Conservation (phyloP, 2,888 invertebrate genomes). For the Orthosia cruda region DNA sequence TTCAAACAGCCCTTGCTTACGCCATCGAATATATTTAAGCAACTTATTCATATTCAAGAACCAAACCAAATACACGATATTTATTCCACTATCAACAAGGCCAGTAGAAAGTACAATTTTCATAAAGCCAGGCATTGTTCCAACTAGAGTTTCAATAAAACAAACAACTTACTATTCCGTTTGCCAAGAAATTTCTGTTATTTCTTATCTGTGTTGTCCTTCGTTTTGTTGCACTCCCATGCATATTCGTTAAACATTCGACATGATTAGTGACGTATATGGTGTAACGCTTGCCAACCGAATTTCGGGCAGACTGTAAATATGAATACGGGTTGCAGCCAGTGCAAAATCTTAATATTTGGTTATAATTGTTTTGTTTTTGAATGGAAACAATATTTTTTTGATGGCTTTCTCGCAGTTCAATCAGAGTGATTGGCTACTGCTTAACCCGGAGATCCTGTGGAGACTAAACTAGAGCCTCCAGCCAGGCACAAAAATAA, state of each 20-base stretch:
- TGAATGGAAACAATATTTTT: too few relatives aligned
- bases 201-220: conserved; percentile 65
- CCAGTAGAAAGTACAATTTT: conserved; percentile 62
- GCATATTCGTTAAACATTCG: conserved; percentile 15
- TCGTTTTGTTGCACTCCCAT: conserved; percentile 64
- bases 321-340: neutral
- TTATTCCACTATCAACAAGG: conserved; percentile 45
- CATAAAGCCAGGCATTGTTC: conserved; percentile 76
- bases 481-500: too few relatives aligned
- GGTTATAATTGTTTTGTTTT: neutral
- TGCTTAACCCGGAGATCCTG: too few relatives aligned
- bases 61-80: conserved; percentile 11
- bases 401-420: too few relatives aligned
- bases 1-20: neutral
- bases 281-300: conserved; percentile 28
- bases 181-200: conserved; percentile 62
- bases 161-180: conserved; percentile 64
- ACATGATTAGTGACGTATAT: conserved; percentile 36
- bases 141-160: conserved; percentile 71
- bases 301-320: neutral
- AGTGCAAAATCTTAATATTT: neutral
- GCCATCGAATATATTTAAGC: neutral
- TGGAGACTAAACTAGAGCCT: too few relatives aligned
- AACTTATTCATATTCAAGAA: neutral
- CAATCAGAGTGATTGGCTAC: too few relatives aligned